Percentiles rank a stretch among this genome's conserved stretches.
phyloP scores from a whole-genome alignment of 2,113 vertebrate genomes.

The Varanus komodoensis region DNA sequence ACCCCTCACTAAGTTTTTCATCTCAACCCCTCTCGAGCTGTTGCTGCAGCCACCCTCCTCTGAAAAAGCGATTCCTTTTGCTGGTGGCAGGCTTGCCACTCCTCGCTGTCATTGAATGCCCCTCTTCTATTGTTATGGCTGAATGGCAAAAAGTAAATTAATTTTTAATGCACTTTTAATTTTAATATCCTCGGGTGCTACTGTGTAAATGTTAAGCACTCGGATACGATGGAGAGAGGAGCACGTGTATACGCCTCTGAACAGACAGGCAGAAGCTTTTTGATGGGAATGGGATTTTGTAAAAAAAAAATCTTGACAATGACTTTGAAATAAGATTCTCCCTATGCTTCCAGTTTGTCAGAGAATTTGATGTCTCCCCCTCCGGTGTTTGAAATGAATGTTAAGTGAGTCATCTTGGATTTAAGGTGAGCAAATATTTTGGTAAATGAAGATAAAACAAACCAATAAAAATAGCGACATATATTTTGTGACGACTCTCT shows the following conservation, averaged over 20 bases:
- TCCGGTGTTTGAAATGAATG: neutral
- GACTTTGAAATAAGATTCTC: slow-evolving; percentile 8
- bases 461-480: too few relatives aligned
- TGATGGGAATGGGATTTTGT: neutral
- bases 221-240: slow-evolving; percentile 3
- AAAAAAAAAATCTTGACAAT: neutral
- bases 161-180: slow-evolving; percentile 46
- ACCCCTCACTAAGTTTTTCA: neutral
- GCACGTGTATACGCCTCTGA: neutral
- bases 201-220: slow-evolving; percentile 40
- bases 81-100: slow-evolving; percentile 4
- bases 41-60: neutral
- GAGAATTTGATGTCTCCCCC: neutral
- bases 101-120: slow-evolving; percentile 26
- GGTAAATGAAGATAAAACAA: neutral
- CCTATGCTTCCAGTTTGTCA: neutral
- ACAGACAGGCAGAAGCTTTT: slow-evolving; percentile 17
- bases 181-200: slow-evolving; percentile 31
- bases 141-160: slow-evolving; percentile 34
- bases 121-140: slow-evolving; percentile 27
- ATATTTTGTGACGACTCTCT: neutral
- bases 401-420: neutral
- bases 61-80: neutral
- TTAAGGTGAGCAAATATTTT: slow-evolving; percentile 9
- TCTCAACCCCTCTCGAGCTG: neutral